Evolutionary conservation across 2,113 vertebrate genomes (phyloP).

Genomic region (Damaliscus lunatus): DNA sequence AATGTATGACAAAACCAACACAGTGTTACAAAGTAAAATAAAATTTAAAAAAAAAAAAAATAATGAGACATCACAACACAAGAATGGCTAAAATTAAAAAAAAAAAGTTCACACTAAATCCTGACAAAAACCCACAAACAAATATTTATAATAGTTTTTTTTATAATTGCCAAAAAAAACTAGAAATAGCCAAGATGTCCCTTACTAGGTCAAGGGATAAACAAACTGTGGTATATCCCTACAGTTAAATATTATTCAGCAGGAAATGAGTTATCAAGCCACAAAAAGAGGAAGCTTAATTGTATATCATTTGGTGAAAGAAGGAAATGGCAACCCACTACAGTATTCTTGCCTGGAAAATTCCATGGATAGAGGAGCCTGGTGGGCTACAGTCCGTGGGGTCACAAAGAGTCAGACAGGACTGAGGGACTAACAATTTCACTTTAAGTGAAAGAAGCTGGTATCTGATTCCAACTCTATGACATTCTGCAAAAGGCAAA

Average conservation of each 20-base stretch:
- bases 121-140: neutral
- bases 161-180: neutral
- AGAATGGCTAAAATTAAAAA: neutral
- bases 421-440: neutral
- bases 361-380: neutral
- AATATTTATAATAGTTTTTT: neutral
- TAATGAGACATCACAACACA: neutral
- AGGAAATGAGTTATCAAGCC: neutral
- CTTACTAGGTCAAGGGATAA: neutral
- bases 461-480: neutral
- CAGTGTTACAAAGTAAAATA: too few species aligned
- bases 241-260: neutral
- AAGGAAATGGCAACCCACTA: neutral
- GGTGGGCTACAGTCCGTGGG: neutral
- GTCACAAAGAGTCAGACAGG: neutral
- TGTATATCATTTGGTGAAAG: neutral
- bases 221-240: neutral
- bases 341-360: neutral
- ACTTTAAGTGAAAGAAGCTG: neutral
- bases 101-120: neutral
- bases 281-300: neutral
- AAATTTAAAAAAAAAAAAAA: neutral
- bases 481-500: neutral
- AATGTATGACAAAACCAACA: too few species aligned
- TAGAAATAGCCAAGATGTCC: neutral